Evolutionary conservation across 2,888 invertebrate genomes (phyloP).

Genomic region (Papilio demoleus): DNA sequence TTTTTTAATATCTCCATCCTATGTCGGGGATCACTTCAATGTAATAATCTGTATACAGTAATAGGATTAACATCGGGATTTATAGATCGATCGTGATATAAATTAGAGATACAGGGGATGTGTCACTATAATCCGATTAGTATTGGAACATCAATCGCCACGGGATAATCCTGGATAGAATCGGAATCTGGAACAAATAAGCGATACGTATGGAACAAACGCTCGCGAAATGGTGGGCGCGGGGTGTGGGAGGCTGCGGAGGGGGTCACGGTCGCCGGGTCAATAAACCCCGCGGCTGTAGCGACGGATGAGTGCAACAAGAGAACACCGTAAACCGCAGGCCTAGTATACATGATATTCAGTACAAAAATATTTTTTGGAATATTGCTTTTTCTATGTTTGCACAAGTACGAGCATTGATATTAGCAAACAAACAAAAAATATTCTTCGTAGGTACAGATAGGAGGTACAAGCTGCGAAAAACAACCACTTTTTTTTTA

Average conservation of each 20-base stretch:
- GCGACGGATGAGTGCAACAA: conserved; percentile 53
- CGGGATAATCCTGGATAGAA: conserved; percentile 42
- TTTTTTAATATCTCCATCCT: too few relatives aligned
- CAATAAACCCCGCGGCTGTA: conserved; percentile 65
- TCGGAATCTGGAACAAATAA: conserved; percentile 52
- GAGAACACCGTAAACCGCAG: conserved; percentile 50
- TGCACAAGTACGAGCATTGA: neutral
- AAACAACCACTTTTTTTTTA: too few relatives aligned
- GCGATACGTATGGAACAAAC: conserved; percentile 44
- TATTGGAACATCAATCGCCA: conserved; percentile 42
- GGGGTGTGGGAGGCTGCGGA: conserved; percentile 46
- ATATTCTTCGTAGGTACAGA: too few relatives aligned
- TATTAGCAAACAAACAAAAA: too few relatives aligned
- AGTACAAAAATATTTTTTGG: neutral
- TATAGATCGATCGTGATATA: conserved; percentile 7
- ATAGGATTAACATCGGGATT: conserved; percentile 7
- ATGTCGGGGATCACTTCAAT: neutral
- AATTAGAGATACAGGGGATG: conserved; percentile 22
- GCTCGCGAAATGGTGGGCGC: conserved; percentile 49
- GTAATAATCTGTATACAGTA: neutral
- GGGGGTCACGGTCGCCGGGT: conserved; percentile 77
- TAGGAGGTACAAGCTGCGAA: too few relatives aligned
- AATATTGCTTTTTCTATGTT: neutral
- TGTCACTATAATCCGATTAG: conserved; percentile 41
- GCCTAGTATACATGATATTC: conserved; percentile 13